Percentiles rank a stretch among this genome's conserved stretches.
These are phyloP conservation scores for Scomber scombrus DNA, from an alignment of 2,113 vertebrate species.

Conservation along the genomic window DNA sequence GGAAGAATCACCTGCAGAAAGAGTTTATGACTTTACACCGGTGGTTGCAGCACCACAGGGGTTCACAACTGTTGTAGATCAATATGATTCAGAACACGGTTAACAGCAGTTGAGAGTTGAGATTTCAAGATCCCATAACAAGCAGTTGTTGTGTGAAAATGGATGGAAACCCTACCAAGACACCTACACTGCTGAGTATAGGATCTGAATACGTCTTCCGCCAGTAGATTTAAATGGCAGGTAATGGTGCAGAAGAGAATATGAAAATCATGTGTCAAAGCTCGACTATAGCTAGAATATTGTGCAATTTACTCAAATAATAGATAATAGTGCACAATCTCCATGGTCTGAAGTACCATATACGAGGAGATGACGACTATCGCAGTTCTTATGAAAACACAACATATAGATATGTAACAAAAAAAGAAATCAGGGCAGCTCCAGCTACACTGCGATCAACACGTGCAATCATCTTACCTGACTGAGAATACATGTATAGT, in stretches of 20 bases:
- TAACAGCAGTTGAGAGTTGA: neutral
- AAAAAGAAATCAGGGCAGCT: no score
- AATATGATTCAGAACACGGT: neutral
- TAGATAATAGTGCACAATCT: neutral
- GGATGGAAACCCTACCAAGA: neutral
- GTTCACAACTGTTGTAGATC: no score
- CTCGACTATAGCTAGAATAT: neutral
- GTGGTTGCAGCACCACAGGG: neutral
- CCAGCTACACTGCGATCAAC: no score
- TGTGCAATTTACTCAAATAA: neutral
- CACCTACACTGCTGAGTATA: no score
- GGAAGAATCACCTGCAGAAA: no score
- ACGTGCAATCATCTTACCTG: no score
- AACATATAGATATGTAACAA: neutral
- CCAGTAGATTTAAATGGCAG: no score
- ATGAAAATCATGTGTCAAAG: slow-evolving; percentile 8
- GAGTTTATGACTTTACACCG: no score
- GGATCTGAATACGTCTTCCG: neutral
- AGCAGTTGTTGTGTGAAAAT: neutral
- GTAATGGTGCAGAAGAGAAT: neutral
- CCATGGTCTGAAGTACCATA: neutral
- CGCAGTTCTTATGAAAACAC: neutral
- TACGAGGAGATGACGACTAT: neutral
- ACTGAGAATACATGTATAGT: no score
- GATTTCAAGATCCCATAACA: neutral